Evolutionary conservation across 2,113 vertebrate species (phyloP), one percentile per base, ranked within the genome.

Genomic region (Cyanistes caeruleus): DNA sequence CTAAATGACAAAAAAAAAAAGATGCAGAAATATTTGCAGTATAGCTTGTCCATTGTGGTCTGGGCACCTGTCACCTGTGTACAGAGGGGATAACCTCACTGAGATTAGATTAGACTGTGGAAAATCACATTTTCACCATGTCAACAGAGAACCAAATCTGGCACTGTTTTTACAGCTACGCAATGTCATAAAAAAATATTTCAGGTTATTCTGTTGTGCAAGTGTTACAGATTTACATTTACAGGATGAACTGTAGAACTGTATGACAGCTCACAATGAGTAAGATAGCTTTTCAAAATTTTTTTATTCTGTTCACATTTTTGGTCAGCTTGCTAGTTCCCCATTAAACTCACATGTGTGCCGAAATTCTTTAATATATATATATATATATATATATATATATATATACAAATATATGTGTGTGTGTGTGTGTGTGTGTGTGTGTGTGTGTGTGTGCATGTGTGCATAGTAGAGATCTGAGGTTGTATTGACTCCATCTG

Each of bases 41-140:
- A 4, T 24, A 33, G 3, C 9, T 33, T 76, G 23, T 35, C 25
- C 10, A 3, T 37, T 19, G 17, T 43, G n/a, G 13, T 83, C 35
- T 24, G 55, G 46, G 53, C 43, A 13, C 15, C 13, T 44, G 46
- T 46, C n/a, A 68, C 7, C 5, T 4, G 0, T 1, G 0, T 28
- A 46, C 7, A 41, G 33, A 60, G 20, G 13, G 25, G 67, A 23
- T 46, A 75, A 49, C 8, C 89, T n/a, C 9, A 11, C 18, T 30
- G 35, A 75, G 15, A 23, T 64, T 37, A 56, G 19, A 39, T 39
- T 37, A 75, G 33, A 11, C 3, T 7, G 13, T 18, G 15, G 44
- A 49, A 72, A 63, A 46, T 59, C 27, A 37, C 22, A n/a, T 48
- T 92, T 92, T 86, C 33, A 56, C 10, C 3, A 5, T 35, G 19